Conservation (phyloP, 2,888 invertebrate genomes). For the Orchestes rusci region DNA sequence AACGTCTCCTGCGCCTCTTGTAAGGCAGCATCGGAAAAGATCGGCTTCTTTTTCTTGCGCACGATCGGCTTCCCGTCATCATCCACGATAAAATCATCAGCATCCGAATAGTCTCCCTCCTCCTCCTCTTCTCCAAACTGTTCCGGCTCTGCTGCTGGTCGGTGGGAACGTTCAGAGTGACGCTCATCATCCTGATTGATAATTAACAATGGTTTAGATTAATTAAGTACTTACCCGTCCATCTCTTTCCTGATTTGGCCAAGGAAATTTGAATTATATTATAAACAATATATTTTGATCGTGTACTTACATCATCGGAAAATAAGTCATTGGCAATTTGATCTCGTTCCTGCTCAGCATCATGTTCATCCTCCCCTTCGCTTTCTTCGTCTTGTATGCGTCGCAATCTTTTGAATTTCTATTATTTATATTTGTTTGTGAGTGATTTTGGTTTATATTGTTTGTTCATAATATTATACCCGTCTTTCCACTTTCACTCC, state of each 20-base stretch:
- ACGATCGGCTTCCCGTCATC: conserved; percentile 87
- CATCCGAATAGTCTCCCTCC: conserved; percentile 76
- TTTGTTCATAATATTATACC: no score
- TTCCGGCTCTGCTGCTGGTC: conserved; percentile 54
- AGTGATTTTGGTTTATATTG: no score
- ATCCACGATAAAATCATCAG: conserved; percentile 96
- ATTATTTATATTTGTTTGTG: no score
- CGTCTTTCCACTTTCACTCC: conserved; percentile 87
- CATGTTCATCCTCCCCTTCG: conserved; percentile 76
- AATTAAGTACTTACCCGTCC: conserved; percentile 14
- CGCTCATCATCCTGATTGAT: conserved; percentile 66
- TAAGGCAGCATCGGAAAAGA: conserved; percentile 81
- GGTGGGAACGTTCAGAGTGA: conserved; percentile 62
- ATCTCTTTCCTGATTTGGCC: conserved; percentile 15
- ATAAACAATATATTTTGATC: background rate
- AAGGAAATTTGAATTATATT: conserved; percentile 2
- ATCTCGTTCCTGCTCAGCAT: conserved; percentile 74
- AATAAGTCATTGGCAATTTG: conserved; percentile 86
- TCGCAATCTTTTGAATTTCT: conserved; percentile 83
- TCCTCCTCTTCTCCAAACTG: conserved; percentile 73
- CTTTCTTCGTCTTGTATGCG: conserved; percentile 86
- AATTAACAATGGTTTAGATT: conserved; percentile 12
- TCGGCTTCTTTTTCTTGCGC: conserved; percentile 71
- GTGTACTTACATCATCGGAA: conserved; percentile 71
- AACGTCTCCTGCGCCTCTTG: conserved; percentile 99